These are phyloP conservation scores for Trilocha varians DNA, from an alignment of 2,888 invertebrate genomes.

Conservation along the genomic window DNA sequence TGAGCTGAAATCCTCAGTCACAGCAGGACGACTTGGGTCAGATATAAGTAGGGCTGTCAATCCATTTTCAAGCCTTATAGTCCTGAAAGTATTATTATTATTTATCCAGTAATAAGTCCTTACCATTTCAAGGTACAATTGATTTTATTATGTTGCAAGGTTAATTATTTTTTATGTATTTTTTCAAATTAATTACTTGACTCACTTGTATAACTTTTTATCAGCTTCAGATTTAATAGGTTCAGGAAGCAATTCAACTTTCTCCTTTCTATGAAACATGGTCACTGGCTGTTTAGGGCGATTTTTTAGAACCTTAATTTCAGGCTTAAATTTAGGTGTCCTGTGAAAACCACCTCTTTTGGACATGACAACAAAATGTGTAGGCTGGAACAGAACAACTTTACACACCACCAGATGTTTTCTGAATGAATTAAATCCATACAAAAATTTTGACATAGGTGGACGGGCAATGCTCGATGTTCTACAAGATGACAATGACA, in stretches of 20 bases:
- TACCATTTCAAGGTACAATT: neutral
- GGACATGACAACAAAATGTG: conserved; percentile 38
- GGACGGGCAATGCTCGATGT: conserved; percentile 30
- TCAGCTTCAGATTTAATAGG: conserved; percentile 84
- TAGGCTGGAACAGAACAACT: conserved; percentile 33
- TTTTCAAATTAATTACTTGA: conserved; percentile 8
- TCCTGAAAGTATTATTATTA: conserved; percentile 19
- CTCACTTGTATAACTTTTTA: conserved; percentile 84
- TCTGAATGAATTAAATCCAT: conserved; percentile 51
- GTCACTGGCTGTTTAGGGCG: conserved; percentile 27
- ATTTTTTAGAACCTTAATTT: conserved; percentile 41
- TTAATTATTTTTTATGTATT: neutral
- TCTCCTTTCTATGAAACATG: conserved; percentile 42
- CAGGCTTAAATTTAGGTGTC: conserved; percentile 55
- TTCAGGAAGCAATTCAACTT: conserved; percentile 57
- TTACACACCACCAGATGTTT: conserved; percentile 44
- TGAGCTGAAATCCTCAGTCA: conserved; percentile 30
- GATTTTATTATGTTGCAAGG: neutral
- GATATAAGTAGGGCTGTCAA: conserved; percentile 81
- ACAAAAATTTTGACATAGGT: conserved; percentile 67
- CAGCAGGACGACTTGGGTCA: conserved; percentile 60
- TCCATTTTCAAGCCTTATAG: conserved; percentile 76
- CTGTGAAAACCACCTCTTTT: conserved; percentile 52
- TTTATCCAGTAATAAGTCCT: neutral
- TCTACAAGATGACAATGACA: no score